Base-by-base conservation (phyloP, 1,140 invertebrate species). In the Drosophila equinoxialis region DNA sequence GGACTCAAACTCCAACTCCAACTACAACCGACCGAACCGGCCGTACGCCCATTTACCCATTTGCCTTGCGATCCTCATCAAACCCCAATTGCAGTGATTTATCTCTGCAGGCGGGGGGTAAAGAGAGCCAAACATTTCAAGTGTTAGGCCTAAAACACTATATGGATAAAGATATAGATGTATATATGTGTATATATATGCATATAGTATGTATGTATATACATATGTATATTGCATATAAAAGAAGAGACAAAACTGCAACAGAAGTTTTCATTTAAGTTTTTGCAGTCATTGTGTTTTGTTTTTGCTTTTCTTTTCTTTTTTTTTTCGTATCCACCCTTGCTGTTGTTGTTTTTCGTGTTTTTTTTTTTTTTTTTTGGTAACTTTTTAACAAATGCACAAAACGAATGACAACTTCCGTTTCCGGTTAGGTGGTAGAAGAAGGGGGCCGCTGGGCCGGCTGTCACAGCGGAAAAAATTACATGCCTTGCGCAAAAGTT, bases 401-500 rank as follows among this genome's bases (percentile, higher is more conserved):
- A 89, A 89, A 89, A 89, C 85, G 84, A 89, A 89, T 89, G 84
- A 89, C 84, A 89, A 89, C 84, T 89, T 84, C 84, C 74, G 84
- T 65, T 89, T 90, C 85, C 80, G 74, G 73, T 65, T 48, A 48
- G 55, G 6, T 8, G 64, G n/a, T 51, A 23, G 39, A 39, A 48
- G 61, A 69, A 35, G 6, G 17, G 59, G 55, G 41, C 17, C 57
- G 11, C 10, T 39, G 37, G 66, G 84, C 80, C 85, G 85, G 84
- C 84, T 89, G 84, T 89, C 84, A 89, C 84, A 76, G 78, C 84
- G 79, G 45, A 90, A 90, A 90, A 90, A 90, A 90, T 90, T 90
- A 90, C 86, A 90, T 90, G 86, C 86, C 86, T 89, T 90, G 79
- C 81, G 86, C 70, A 90, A 90, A 90, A 90, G 86, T 90, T 90